Evolutionary conservation across 2,888 invertebrate genomes (phyloP), one percentile per base, ranked within the genome.

Genomic region (Apotomis turbidana): DNA sequence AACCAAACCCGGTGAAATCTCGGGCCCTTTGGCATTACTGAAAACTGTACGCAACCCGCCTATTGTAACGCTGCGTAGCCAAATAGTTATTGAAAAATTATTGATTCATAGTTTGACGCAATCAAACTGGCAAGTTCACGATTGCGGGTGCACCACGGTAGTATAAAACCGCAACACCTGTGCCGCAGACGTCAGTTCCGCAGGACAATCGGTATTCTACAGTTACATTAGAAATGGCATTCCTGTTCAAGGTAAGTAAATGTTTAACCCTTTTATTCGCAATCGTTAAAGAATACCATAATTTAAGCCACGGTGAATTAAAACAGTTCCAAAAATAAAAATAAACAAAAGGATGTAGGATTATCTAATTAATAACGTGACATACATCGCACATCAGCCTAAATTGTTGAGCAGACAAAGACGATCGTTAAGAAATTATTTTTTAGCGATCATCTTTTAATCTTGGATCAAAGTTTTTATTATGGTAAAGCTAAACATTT

Each of bases 41-140:
- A 68, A 61, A 67, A 68, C 69, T 68, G 58, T 72, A 72, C 72
- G 72, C 68, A 72, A 72, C 38, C 38, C 71, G 58, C 58, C 63
- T 63, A 85, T 84, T 83, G 84, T 82, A 82, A 78, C 82, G 79
- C 83, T 87, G 87, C 88, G 88, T 90, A 85, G 79, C 81, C 85
- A 79, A 90, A 91, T 85, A 91, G 88, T 88, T 72, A 72, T 72
- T 72, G 74, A 88, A 90, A 90, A 92, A 91, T 89, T 89, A 90
- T 93, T 91, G 91, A 90, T 90, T 90, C 91, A 91, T 91, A 90
- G 87, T 86, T 86, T 89, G 89, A 87, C 76, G 91, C 91, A 93
- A 92, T 85, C 79, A 77, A 76, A 75, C 74, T 79, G 81, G 84
- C 87, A 87, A 87, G 85, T 85, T 86, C 85, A 86, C 85, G 85